Base-by-base conservation (phyloP, 1,140 invertebrate species). In the Hydropsyche tenuis region DNA sequence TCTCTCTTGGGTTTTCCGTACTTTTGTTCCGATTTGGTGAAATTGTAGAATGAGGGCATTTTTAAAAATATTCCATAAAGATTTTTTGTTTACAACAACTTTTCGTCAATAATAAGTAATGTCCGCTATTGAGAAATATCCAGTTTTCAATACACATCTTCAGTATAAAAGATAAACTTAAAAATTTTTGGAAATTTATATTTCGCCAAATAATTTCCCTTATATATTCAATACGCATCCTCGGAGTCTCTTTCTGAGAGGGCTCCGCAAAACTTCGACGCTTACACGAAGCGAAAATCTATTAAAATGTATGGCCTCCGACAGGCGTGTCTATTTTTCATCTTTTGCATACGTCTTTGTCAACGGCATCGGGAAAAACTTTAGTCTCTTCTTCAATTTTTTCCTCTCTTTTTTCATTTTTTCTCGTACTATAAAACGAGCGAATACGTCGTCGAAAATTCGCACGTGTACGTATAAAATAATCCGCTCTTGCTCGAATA, bases 311-410 rank as follows among this genome's bases (percentile, higher is more conserved):
- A 74, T 70, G 73, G 73, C 56, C 30, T 60, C 53, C 73, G 73
- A 74, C 73, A 74, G 73, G 51, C 56, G 23, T 64, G 73, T 74
- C 73, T 74, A 74, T 74, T 74, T 70, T 74, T 74, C 73, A 74
- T 74, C 53, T 74, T 74, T 74, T 74, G 51, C 65, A 68, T 69
- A 69, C 73, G 73, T 74, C 73, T 74, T 74, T 74, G 73, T 74
- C 73, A 74, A 69, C 73, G 73, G 48, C 73, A 74, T 69, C 66
- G 51, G 23, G 64, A 7, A 73, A 73, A 73, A 74, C 66, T 69
- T 69, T 74, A 37, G 51, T 37, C 37, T 68, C 48, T 68, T 64
- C 25, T 69, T 22, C 16, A 48, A 63, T 64, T 63, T 69, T 56
- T 65, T 43, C 43, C 42, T 60, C 60, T 7, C 12, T 53, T 16